Percentiles rank a stretch among this genome's conserved stretches.
phyloP scores from a whole-genome alignment of 37 sponge, comb jelly and placozoan genomes.

The Mnemiopsis leidyi region DNA sequence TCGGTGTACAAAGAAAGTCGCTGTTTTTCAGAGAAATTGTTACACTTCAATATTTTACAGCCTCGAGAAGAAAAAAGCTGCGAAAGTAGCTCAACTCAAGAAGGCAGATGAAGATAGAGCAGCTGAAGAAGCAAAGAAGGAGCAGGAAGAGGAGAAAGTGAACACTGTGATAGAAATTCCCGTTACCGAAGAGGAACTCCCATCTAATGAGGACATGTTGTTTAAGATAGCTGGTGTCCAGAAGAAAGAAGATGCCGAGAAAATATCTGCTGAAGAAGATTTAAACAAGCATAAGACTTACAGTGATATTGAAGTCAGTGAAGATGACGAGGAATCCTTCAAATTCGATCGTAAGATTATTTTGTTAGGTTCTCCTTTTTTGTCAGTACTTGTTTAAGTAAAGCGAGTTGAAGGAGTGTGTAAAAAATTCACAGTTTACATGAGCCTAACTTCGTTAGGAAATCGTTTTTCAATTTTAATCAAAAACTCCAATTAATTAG shows the following conservation, averaged over 20 bases:
- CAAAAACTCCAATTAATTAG: too few relatives aligned
- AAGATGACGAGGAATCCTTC: conserved; percentile 6
- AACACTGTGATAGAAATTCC: not conserved
- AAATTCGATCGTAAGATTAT: not conserved
- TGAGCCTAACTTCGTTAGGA: too few relatives aligned
- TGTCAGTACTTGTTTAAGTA: too few relatives aligned
- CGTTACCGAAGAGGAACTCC: not conserved
- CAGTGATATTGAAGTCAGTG: conserved; percentile 1
- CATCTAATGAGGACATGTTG: not conserved
- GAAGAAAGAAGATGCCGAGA: not conserved
- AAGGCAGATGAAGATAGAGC: not conserved
- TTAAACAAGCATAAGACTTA: not conserved
- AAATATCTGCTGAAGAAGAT: not conserved
- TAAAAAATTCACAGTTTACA: too few relatives aligned
- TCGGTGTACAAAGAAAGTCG: too few relatives aligned
- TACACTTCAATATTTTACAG: too few relatives aligned
- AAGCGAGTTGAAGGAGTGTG: too few relatives aligned
- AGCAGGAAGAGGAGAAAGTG: not conserved
- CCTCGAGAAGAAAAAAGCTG: not conserved
- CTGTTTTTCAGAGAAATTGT: too few relatives aligned
- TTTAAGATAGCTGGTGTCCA: not conserved
- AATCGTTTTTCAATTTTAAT: too few relatives aligned
- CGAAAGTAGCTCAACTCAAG: not conserved
- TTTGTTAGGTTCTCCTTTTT: too few relatives aligned
- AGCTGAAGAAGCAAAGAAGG: not conserved